Conservation (phyloP, 2,113 vertebrate species). For the Calidris pygmaea region DNA sequence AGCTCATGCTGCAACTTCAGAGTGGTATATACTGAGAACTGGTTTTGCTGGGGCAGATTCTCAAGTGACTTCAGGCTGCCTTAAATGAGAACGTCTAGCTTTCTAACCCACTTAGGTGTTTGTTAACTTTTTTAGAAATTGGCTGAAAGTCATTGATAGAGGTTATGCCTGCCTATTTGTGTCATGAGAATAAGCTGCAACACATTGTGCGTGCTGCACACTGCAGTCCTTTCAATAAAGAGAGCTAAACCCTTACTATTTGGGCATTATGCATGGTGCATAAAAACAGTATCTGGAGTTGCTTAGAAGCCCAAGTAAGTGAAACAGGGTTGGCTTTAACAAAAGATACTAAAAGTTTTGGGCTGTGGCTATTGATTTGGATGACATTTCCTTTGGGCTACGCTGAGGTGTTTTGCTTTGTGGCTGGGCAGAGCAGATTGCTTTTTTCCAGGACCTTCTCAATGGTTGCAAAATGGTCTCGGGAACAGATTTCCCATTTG, state of each 20-base stretch:
- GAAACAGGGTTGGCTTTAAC: neutral
- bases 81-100: neutral
- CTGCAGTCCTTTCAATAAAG: neutral
- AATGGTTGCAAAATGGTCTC: neutral
- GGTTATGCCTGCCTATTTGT: neutral
- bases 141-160: neutral
- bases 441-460: neutral
- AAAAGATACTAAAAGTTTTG: neutral
- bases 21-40: neutral
- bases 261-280: neutral
- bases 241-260: neutral
- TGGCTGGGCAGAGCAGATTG: neutral
- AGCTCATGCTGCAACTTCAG: neutral
- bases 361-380: rapidly evolving
- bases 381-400: neutral
- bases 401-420: neutral
- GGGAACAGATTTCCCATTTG: rapidly evolving
- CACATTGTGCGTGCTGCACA: rapidly evolving
- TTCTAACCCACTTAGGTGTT: neutral
- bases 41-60: neutral
- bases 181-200: neutral
- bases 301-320: neutral
- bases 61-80: neutral
- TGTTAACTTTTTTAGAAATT: neutral
- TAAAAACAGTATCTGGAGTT: neutral